phyloP scores from a whole-genome alignment of 2,113 vertebrate species.

The Actenoides lindsayi region DNA sequence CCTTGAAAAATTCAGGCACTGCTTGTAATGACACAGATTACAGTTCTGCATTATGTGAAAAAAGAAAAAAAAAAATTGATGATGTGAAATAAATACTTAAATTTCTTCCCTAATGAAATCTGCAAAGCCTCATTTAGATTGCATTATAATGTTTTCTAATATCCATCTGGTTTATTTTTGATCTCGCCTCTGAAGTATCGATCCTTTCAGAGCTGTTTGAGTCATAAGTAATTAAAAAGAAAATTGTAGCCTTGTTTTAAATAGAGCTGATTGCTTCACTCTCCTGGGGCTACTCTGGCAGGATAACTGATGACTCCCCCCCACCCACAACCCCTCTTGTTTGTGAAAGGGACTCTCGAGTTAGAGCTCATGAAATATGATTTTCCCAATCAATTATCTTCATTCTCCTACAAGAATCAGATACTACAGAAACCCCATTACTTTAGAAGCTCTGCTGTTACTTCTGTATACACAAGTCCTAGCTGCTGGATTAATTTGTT shows the following conservation, averaged over 20 bases:
- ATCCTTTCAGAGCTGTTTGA: conserved; percentile 22
- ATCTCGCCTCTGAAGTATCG: conserved; percentile 31
- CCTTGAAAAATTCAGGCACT: neutral
- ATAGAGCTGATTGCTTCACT: neutral
- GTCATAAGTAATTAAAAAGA: neutral
- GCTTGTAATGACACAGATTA: neutral
- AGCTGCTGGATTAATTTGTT: neutral
- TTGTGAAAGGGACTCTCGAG: neutral
- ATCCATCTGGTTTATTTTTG: neutral
- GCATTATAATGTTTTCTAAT: conserved; percentile 23
- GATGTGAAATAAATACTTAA: neutral
- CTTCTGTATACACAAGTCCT: neutral
- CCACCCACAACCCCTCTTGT: neutral
- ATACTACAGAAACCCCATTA: neutral
- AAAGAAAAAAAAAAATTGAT: neutral
- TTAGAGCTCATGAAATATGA: neutral
- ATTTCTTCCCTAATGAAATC: conserved; percentile 39
- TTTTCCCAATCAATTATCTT: neutral
- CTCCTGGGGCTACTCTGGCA: neutral
- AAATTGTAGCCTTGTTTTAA: neutral
- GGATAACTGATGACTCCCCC: neutral
- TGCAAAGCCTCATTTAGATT: conserved; percentile 18
- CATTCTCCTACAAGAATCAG: neutral
- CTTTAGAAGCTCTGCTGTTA: neutral
- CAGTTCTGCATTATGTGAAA: neutral